Base-by-base conservation (phyloP, 2,797 vertebrate species). In the Leptatherina wallacei region DNA sequence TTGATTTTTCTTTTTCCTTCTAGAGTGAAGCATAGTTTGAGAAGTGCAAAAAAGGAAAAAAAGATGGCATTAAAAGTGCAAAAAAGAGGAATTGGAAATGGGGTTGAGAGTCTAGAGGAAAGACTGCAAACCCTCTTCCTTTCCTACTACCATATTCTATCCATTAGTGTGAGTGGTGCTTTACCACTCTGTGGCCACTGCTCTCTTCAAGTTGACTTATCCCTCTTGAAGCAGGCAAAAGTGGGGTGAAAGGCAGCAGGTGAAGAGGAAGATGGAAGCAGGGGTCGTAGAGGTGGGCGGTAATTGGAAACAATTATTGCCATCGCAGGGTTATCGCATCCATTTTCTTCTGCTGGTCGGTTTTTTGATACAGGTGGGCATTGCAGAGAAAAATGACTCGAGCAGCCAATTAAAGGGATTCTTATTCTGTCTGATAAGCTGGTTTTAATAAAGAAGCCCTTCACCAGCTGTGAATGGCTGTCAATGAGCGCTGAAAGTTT, bases 111-210 rank as follows among this genome's bases (percentile, higher is more conserved):
- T 76, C 58, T 71, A 44, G 47, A 61, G 66, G 51, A 49, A 40
- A 71, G 65, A 68, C 65, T 78, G 42, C 20, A 63, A 71, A 65
- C 14, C 75, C 65, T 71, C 59, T 77, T 22, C 55, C 69, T 65
- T 80, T 64, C 75, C 71, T 4, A 30, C 68, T 64, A 0, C 51
- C 64, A 51, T 73, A 73, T 82, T 84, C 83, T 80, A 59, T 88
- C 90, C 90, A 91, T 93, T 92, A 91, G 84, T 78, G 67, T 79
- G 87, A 91, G 90, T 84, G 81, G 69, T 85, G 77, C 71, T 67
- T 63, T 73, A 77, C 77, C 69, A 64, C 72, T 56, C 68, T 68
- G 75, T n/a, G 71, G 77, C 80, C 75, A 30, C 72, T 62, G 51
- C 71, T 73, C 75, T 69, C 77, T 83, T 83, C 83, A 85, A 79